Conservation (phyloP, 2,888 invertebrate species). For the Gryllus longicercus region DNA sequence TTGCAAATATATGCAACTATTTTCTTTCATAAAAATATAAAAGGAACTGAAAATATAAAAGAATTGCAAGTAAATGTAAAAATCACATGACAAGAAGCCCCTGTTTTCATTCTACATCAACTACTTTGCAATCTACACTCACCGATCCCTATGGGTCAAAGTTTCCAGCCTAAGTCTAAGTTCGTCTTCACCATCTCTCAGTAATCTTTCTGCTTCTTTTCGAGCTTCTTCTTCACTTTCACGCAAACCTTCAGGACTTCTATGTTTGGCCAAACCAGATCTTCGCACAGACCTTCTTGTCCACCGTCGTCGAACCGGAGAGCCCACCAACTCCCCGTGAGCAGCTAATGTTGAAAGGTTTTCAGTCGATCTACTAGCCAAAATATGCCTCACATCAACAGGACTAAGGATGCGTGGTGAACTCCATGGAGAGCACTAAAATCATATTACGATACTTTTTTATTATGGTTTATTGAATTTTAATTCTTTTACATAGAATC, state of each 20-base stretch:
- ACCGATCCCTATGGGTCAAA: conserved; percentile 43
- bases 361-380: conserved; percentile 49
- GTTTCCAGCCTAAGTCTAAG: conserved; percentile 43
- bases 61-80: neutral
- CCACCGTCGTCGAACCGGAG: conserved; percentile 46
- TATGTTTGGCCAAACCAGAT: conserved; percentile 30
- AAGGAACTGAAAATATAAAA: neutral
- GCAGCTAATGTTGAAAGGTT: conserved; percentile 43
- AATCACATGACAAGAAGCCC: neutral
- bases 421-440: conserved; percentile 51
- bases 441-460: neutral
- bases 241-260: conserved; percentile 33
- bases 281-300: conserved; percentile 44
- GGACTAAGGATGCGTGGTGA: conserved; percentile 51
- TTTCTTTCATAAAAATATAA: neutral
- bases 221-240: conserved; percentile 37
- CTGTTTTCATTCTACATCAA: neutral
- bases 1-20: neutral
- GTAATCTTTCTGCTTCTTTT: conserved; percentile 41
- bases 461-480: no score
- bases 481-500: no score
- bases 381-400: conserved; percentile 49
- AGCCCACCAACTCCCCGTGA: conserved; percentile 42
- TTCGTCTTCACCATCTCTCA: conserved; percentile 44
- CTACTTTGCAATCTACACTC: conserved; percentile 18